Base-by-base conservation (phyloP, 1,140 invertebrate species). In the Parapsyche elsis region DNA sequence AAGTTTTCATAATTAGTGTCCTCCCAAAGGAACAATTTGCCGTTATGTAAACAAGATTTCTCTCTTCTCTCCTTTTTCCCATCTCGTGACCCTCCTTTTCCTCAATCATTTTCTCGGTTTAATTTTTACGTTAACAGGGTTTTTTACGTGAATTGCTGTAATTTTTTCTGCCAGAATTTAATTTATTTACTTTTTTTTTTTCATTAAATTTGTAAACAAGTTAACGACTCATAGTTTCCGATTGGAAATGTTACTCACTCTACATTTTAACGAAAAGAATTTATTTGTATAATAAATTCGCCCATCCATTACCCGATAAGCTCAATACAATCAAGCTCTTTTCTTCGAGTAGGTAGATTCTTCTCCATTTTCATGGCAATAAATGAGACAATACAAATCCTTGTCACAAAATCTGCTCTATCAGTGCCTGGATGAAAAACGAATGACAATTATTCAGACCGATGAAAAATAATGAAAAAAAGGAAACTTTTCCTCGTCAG, bases 1-100 rank as follows among this genome's bases (percentile, higher is more conserved):
- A 73, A 73, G 71, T 73, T 73, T 73, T 73, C 71, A 73, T 73
- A 73, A 73, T 73, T 73, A 73, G 71, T 73, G 71, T 73, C 71
- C 45, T 73, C 71, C 71, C 71, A 73, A 24, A 73, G 71, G 71
- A 73, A 73, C 71, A 73, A 45, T 73, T 73, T 73, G 71, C 71
- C 71, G 38, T 73, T 73, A 73, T 73, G 71, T 73, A 73, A 73
- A 73, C 71, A 73, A 73, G 71, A 73, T 73, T 73, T 49, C n/a
- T 38, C 44, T 49, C 71, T 71, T 46, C 16, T 49, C 71, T 24
- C 16, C 21, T 73, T 46, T 49, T 19, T 30, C 71, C 12, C 38
- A 16, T 73, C 45, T 73, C 38, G 21, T 26, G 23, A 61, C 64
- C 24, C 12, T 23, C 64, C 24, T 67, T 67, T 14, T 30, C 64